Evolutionary conservation across 2,888 invertebrate genomes (phyloP).

Genomic region (Aquatica leii): DNA sequence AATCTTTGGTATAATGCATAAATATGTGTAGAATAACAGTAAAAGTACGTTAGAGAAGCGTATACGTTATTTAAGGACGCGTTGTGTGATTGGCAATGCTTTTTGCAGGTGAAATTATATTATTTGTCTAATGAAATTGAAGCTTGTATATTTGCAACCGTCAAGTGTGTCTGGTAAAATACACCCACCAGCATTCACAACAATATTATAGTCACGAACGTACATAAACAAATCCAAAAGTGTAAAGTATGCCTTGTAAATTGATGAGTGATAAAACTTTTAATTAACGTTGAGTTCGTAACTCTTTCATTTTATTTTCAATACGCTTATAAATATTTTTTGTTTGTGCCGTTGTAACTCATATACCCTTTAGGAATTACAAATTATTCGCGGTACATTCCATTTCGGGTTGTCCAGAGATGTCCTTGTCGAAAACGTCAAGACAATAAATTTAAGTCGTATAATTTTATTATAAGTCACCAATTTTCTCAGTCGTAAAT

Average conservation of each 20-base stretch:
- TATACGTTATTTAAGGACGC: too few relatives aligned
- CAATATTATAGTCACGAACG: conserved; percentile 29
- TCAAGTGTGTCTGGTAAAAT: conserved; percentile 24
- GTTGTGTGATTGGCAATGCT: neutral
- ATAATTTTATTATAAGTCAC: conserved; percentile 50
- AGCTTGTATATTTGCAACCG: conserved; percentile 19
- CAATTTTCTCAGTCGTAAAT: conserved; percentile 51
- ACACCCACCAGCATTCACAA: conserved; percentile 23
- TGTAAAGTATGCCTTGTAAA: conserved; percentile 25
- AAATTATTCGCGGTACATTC: conserved; percentile 16
- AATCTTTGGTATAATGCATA: neutral
- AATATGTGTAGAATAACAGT: too few relatives aligned
- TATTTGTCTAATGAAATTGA: conserved; percentile 15
- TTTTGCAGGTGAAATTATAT: neutral
- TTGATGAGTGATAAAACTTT: conserved; percentile 29
- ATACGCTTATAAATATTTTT: too few relatives aligned
- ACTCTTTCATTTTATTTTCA: conserved; percentile 14
- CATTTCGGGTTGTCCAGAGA: conserved; percentile 19
- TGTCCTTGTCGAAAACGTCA: conserved; percentile 39
- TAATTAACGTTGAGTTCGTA: conserved; percentile 20
- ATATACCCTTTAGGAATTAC: too few relatives aligned
- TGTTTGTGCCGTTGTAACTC: too few relatives aligned
- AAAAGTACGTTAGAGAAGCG: too few relatives aligned
- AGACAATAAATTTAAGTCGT: conserved; percentile 44
- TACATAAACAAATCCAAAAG: conserved; percentile 29